Conservation (phyloP, 2,113 vertebrate genomes). For the Megaceryle maxima region DNA sequence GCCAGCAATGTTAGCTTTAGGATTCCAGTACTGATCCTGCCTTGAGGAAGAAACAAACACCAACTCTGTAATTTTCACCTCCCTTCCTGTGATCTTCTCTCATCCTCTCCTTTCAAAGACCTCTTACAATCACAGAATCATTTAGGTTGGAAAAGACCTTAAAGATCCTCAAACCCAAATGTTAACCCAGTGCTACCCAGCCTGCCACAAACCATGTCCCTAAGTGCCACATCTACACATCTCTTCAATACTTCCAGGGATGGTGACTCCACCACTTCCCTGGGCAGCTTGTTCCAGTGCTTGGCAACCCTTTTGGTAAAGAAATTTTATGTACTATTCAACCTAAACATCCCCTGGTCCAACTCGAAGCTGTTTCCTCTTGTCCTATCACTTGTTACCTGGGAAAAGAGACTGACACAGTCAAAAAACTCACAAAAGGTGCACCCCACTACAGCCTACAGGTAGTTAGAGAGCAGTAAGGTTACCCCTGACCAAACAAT, state of each 20-base stretch:
- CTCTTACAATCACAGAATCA: not conserved
- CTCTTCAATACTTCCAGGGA: not conserved
- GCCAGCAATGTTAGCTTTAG: not conserved
- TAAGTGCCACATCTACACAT: rapidly evolving
- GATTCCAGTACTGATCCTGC: not conserved
- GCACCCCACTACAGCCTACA: not conserved
- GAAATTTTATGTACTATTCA: no score
- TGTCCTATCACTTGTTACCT: no score
- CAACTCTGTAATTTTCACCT: not conserved
- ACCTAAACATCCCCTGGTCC: not conserved
- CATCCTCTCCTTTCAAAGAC: not conserved
- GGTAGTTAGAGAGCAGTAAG: rapidly evolving
- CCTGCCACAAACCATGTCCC: not conserved
- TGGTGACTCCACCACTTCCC: not conserved
- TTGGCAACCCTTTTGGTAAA: rapidly evolving
- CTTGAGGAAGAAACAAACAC: not conserved
- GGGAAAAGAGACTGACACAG: rapidly evolving
- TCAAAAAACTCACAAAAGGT: no score
- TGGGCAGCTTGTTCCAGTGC: not conserved
- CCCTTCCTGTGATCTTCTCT: rapidly evolving
- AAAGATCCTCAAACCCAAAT: not conserved
- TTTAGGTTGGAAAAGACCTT: not conserved
- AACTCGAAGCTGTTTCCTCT: not conserved
- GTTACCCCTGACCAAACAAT: not conserved
- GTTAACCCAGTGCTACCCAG: not conserved